Evolutionary conservation across 2,888 invertebrate species (phyloP).

Genomic region (Onthophagus sagittarius): DNA sequence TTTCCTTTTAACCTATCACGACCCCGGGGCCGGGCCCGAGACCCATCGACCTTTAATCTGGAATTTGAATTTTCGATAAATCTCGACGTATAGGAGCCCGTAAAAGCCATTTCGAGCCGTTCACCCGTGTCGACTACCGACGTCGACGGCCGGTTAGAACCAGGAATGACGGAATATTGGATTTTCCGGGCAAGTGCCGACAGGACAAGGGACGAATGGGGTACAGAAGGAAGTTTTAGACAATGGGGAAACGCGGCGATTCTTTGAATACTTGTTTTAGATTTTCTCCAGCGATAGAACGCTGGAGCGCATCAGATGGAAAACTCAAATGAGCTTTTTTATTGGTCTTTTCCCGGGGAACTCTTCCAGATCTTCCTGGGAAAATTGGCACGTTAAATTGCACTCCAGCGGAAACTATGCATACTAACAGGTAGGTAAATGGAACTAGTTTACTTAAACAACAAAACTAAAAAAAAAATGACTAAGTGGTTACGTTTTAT

Average conservation of each 20-base stretch:
- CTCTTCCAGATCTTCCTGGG: neutral
- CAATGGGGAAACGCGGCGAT: slow-evolving; percentile 6
- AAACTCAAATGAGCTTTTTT: neutral
- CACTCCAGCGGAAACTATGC: slow-evolving; percentile 1
- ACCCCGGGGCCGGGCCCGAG: neutral
- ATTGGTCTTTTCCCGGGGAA: neutral
- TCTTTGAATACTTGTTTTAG: slow-evolving; percentile 22
- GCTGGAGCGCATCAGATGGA: neutral
- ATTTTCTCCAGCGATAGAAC: slow-evolving; percentile 13
- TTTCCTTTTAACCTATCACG: neutral
- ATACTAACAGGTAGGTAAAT: neutral
- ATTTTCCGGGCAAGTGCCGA: slow-evolving; percentile 18
- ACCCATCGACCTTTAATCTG: slow-evolving; percentile 1
- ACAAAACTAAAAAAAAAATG: neutral
- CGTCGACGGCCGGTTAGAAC: slow-evolving; percentile 14
- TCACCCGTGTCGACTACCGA: slow-evolving; percentile 20
- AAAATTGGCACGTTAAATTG: slow-evolving; percentile 4
- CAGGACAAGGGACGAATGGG: neutral
- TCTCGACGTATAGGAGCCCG: slow-evolving; percentile 7
- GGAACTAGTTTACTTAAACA: neutral
- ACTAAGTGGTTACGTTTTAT: neutral
- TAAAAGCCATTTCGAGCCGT: slow-evolving; percentile 20
- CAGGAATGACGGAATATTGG: slow-evolving; percentile 27
- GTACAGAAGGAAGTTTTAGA: neutral
- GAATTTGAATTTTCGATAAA: slow-evolving; percentile 18